Conservation (phyloP, 2,113 vertebrate species). For the Naja naja region DNA sequence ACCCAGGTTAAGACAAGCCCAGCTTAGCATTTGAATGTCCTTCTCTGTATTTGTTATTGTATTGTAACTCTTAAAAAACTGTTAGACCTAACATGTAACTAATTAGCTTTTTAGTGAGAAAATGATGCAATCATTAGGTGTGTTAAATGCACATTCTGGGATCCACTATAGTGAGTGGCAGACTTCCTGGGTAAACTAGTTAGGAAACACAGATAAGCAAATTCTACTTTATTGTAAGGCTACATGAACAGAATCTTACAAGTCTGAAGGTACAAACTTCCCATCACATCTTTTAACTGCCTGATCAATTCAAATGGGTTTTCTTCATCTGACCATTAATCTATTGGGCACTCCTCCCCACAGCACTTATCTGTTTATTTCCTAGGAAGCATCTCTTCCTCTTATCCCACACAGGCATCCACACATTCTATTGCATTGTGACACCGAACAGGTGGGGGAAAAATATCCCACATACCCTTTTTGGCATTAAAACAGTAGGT, state of each 20-base stretch:
- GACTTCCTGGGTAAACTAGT: neutral
- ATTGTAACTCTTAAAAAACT: neutral
- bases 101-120: neutral
- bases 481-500: neutral
- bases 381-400: neutral
- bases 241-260: neutral
- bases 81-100: neutral
- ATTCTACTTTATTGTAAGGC: neutral
- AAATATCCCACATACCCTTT: neutral
- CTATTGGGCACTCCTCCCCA: neutral
- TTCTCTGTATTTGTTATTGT: neutral
- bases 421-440: neutral
- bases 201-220: neutral
- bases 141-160: neutral
- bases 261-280: neutral
- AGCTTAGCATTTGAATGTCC: neutral
- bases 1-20: neutral
- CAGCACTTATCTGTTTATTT: neutral
- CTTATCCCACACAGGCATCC: neutral
- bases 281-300: neutral
- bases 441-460: neutral
- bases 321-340: neutral
- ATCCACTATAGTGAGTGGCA: neutral
- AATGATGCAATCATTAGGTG: neutral
- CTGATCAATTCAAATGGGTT: neutral